phyloP scores from a whole-genome alignment of 2,113 vertebrate species.

The Myocastor coypus region DNA sequence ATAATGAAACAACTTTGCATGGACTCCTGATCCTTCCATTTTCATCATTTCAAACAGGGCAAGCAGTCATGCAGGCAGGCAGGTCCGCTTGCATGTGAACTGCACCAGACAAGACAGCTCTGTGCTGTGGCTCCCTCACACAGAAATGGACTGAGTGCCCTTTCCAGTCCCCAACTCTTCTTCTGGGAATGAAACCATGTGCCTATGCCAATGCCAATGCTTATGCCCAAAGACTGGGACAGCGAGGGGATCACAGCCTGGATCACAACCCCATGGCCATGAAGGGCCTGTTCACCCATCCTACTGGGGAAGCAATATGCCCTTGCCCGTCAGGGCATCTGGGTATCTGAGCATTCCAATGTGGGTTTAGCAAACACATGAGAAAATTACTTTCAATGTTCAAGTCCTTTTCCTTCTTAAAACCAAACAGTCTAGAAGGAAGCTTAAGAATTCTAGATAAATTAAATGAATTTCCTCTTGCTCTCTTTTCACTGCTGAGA shows the following conservation, averaged over 20 bases:
- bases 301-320: background rate
- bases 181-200: background rate
- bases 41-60: background rate
- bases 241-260: accelerated
- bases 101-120: background rate
- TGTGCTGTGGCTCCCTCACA: background rate
- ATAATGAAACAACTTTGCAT: background rate
- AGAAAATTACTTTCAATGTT: background rate
- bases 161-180: background rate
- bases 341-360: background rate
- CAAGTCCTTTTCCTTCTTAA: background rate
- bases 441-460: background rate
- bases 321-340: background rate
- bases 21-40: background rate
- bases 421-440: background rate
- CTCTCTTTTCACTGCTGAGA: background rate
- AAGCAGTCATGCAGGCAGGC: accelerated
- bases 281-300: accelerated
- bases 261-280: background rate
- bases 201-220: background rate
- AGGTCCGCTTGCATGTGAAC: background rate
- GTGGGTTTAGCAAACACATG: background rate
- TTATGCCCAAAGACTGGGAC: background rate
- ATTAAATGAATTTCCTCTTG: background rate
- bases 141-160: background rate